A percentile compares a stretch with the other conserved stretches of the same genome.
phyloP scores from a whole-genome alignment of 2,113 vertebrate genomes.

The Ia io region DNA sequence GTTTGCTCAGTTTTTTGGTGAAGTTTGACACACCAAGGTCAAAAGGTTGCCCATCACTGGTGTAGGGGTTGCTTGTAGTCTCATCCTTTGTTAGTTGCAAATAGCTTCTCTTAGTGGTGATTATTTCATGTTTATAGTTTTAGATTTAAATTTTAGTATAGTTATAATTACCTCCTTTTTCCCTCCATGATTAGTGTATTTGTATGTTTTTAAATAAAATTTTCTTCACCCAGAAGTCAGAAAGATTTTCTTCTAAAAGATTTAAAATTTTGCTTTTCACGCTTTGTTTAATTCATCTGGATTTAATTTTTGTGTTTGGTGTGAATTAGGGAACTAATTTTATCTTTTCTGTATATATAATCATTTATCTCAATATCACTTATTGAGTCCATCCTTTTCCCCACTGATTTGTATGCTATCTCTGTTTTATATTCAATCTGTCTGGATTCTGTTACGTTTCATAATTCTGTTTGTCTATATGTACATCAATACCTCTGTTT shows the following conservation, averaged over 20 bases:
- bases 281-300: slow-evolving; percentile 39
- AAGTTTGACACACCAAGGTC: too few relatives aligned
- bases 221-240: not conserved
- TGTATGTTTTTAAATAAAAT: slow-evolving; percentile 22
- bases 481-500: not conserved
- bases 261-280: slow-evolving; percentile 28
- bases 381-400: not conserved
- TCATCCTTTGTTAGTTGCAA: not conserved
- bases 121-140: slow-evolving; percentile 38
- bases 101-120: slow-evolving; percentile 13
- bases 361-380: not conserved
- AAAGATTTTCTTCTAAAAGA: slow-evolving; percentile 14
- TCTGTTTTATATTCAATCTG: not conserved
- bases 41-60: too few relatives aligned
- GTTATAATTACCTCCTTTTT: not conserved
- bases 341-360: slow-evolving; percentile 24
- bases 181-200: not conserved
- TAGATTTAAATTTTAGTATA: slow-evolving; percentile 37
- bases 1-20: too few relatives aligned
- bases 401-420: not conserved
- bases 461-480: not conserved
- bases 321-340: slow-evolving; percentile 52
- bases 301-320: slow-evolving; percentile 54
- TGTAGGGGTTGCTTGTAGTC: not conserved
- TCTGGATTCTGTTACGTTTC: not conserved